A percentile compares a stretch with the other conserved stretches of the same genome.
Conservation (phyloP, 2,113 vertebrate genomes). For the Cichladusa arquata region DNA sequence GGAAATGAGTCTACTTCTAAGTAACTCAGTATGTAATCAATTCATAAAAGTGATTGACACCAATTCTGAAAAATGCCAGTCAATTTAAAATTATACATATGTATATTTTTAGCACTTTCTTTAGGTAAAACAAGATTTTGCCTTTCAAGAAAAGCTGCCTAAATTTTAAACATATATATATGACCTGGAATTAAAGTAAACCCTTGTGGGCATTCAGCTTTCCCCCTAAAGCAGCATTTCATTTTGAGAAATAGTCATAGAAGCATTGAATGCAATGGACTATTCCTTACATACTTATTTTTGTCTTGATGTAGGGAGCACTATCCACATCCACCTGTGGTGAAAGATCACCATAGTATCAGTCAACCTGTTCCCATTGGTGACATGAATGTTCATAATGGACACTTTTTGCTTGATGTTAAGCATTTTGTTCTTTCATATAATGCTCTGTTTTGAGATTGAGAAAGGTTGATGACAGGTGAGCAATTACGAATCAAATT, state of each 20-base stretch:
- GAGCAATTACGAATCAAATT: background rate
- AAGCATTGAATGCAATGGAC: background rate
- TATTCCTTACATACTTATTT: background rate
- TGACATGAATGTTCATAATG: background rate
- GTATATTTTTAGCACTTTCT: background rate
- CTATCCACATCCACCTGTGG: background rate
- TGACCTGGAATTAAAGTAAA: background rate
- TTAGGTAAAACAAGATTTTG: background rate
- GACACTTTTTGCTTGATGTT: background rate
- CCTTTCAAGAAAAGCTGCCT: background rate
- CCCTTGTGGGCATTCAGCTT: background rate
- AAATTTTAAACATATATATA: background rate
- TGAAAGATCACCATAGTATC: background rate
- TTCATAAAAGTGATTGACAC: conserved; percentile 4
- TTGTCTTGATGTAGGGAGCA: background rate
- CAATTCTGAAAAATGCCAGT: background rate
- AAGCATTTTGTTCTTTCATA: background rate
- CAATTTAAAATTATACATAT: background rate
- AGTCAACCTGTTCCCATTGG: background rate
- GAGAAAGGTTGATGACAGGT: background rate
- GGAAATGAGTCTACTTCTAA: conserved; percentile 62
- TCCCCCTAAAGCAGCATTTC: background rate
- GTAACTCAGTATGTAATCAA: background rate
- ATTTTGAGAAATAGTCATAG: background rate
- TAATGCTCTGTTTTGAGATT: background rate